Evolutionary conservation across 2,113 vertebrate species (phyloP), one percentile per base, ranked within the genome.

Genomic region (Percopsis transmontana): DNA sequence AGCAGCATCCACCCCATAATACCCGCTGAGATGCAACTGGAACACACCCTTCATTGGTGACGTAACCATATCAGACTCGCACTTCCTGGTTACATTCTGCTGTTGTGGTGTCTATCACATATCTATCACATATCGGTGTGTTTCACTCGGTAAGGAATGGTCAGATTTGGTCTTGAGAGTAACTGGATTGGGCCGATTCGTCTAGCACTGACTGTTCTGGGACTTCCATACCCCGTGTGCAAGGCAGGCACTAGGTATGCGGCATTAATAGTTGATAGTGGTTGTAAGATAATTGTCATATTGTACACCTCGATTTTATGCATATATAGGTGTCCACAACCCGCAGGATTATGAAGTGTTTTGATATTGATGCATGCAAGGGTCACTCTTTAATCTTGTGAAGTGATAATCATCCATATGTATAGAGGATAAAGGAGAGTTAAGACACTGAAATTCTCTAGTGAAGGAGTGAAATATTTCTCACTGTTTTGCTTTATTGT

Each of bases 151-250:
- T 2, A 19, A 21, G 89, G 66, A 40, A 92, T 92, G 91, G 50
- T 81, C 54, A 16, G 42, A 16, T 24, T 75, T 2, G 20, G 48
- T 2, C 40, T 65, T 5, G 62, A 63, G 1, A 55, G 44, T 2
- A 18, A 53, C 60, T 87, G 87, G 83, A 53, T 76, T 24, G 60
- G 80, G 0, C 20, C 61, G 5, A 55, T 92, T 57, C 87, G 76
- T 27, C 13, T 93, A 12, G 83, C 80, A 1, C 57, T 93, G 5
- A 81, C 87, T 45, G 56, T 92, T 1, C 23, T 89, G 10, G 87
- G 86, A 33, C 47, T 91, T 1, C 91, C 85, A 2, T 74, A 56
- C 18, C 27, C 75, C 5, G 48, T 68, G 1, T 69, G 51, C 70
- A 38, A 52, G 10, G 4, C 20, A 4, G 82, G 71, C 64, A 40